Evolutionary conservation across 1,140 invertebrate genomes (phyloP).

Genomic region (Lasioglossum baleicum): DNA sequence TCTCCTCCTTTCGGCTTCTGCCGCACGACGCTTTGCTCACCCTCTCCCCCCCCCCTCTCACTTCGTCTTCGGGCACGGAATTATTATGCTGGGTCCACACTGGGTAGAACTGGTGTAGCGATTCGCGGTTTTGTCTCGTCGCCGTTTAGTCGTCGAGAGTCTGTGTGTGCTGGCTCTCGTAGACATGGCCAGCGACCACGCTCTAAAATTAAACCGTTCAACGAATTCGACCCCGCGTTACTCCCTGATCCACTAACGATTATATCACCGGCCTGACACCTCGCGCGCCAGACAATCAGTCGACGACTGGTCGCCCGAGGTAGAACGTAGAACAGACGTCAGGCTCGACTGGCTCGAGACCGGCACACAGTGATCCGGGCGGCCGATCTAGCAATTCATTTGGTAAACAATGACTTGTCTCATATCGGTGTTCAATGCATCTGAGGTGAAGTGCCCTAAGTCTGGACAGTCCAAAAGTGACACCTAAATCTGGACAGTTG

Average conservation of each 20-base stretch:
- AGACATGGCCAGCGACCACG: slow-evolving; percentile 14
- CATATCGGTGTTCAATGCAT: no score
- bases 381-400: no score
- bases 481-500: no score
- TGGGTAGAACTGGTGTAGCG: not conserved
- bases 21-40: not conserved
- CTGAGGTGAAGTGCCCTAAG: no score
- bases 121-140: not conserved
- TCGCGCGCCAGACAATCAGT: not conserved
- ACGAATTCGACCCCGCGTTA: not conserved
- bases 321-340: no score
- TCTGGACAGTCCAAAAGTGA: no score
- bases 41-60: no score
- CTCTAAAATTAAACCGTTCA: slow-evolving; percentile 39
- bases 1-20: not conserved
- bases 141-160: not conserved
- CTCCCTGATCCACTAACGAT: not conserved
- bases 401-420: no score
- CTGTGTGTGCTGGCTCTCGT: not conserved
- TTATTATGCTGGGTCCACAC: not conserved
- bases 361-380: no score
- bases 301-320: not conserved
- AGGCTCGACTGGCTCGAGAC: no score
- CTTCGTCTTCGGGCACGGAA: not conserved
- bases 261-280: no score